Conservation (phyloP, 2,888 invertebrate species). For the Atherix ibis region DNA sequence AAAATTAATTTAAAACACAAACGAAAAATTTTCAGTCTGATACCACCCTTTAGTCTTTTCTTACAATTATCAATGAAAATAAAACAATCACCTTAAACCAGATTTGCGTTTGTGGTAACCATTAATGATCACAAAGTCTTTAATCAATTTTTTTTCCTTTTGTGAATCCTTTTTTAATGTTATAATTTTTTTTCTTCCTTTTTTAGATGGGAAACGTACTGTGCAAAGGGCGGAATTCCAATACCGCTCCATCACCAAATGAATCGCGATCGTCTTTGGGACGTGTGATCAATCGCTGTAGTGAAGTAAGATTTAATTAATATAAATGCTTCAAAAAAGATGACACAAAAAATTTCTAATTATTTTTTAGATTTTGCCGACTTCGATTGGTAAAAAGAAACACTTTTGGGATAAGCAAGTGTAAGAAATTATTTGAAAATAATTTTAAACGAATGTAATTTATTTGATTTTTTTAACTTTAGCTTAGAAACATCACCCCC, state of each 20-base stretch:
- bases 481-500: slow-evolving; percentile 14
- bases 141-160: too few species aligned
- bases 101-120: too few species aligned
- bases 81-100: too few species aligned
- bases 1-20: too few species aligned
- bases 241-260: background rate
- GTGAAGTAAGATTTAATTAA: background rate
- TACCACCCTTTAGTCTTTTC: too few species aligned
- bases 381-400: slow-evolving; percentile 11
- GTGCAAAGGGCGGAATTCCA: background rate
- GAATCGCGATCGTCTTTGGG: background rate
- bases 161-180: background rate
- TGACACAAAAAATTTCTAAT: slow-evolving; percentile 2
- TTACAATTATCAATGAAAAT: too few species aligned
- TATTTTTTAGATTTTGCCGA: slow-evolving; percentile 13
- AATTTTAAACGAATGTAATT: too few species aligned
- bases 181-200: too few species aligned
- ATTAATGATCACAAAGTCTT: too few species aligned
- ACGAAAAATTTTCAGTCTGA: too few species aligned
- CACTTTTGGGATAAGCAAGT: slow-evolving; percentile 15
- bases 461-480: slow-evolving; percentile 4
- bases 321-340: background rate
- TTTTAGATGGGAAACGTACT: background rate
- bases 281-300: background rate
- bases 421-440: slow-evolving; percentile 9